These are phyloP conservation scores for Eupithecia inturbata DNA, from an alignment of 2,888 invertebrate genomes.

Conservation along the genomic window DNA sequence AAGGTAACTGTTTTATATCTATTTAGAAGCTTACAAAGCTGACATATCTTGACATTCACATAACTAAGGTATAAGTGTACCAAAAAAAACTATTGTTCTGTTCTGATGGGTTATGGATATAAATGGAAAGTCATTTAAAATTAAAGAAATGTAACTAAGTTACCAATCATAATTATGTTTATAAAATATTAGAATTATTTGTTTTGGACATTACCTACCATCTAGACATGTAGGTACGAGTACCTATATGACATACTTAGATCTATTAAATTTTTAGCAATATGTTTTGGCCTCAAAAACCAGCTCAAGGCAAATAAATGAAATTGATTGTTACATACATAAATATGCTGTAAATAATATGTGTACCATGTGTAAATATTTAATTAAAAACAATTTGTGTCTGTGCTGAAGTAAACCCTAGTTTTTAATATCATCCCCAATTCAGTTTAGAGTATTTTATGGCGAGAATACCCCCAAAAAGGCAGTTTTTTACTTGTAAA, in stretches of 20 bases:
- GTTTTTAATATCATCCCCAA: not conserved
- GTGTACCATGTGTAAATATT: slow-evolving; percentile 4
- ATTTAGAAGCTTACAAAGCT: not conserved
- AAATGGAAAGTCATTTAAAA: too few species aligned
- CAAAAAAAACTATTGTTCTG: not conserved
- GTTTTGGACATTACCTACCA: not conserved
- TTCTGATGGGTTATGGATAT: too few species aligned
- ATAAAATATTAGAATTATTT: not conserved
- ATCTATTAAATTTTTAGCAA: not conserved
- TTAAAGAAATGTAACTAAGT: not conserved
- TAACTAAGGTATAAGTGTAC: not conserved
- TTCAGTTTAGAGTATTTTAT: not conserved
- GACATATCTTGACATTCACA: not conserved
- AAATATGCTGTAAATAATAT: slow-evolving; percentile 1
- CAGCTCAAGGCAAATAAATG: not conserved
- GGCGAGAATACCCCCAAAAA: too few species aligned
- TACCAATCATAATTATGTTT: not conserved
- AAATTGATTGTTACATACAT: not conserved
- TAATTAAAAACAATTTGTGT: slow-evolving; percentile 1
- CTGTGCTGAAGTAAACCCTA: not conserved
- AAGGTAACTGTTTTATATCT: not conserved
- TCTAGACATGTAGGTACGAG: too few species aligned
- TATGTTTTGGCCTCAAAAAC: not conserved
- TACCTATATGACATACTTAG: too few species aligned
- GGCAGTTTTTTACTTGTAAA: too few species aligned